These are phyloP conservation scores for Cossypha heuglini DNA, from an alignment of 2,797 vertebrate species.

Conservation along the genomic window DNA sequence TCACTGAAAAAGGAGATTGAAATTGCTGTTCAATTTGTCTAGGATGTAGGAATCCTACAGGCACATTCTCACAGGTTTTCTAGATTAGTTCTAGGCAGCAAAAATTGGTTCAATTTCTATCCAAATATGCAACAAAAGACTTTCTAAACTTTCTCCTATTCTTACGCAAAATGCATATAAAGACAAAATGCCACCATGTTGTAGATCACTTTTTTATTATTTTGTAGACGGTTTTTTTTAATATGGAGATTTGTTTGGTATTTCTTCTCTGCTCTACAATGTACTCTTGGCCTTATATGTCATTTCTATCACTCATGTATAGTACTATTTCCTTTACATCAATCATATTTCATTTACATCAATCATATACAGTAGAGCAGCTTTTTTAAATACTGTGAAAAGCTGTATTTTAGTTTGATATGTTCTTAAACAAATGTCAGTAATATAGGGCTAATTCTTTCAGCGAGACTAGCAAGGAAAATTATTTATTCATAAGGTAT, in stretches of 20 bases:
- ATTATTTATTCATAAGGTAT: constrained; percentile 64
- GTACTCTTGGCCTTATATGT: neutral
- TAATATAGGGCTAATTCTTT: neutral
- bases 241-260: neutral
- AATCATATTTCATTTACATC: neutral
- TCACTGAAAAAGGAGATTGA: neutral
- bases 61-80: neutral
- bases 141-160: neutral
- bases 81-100: neutral
- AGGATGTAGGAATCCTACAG: neutral
- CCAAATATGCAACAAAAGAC: neutral
- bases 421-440: neutral
- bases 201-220: neutral
- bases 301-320: neutral
- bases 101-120: neutral
- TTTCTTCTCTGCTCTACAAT: neutral
- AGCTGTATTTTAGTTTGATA: neutral
- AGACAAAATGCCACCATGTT: neutral
- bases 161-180: neutral
- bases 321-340: neutral
- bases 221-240: neutral
- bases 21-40: neutral
- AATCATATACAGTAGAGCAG: neutral
- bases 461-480: neutral
- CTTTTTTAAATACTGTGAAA: neutral